These are phyloP conservation scores for Dendrocincla fuliginosa DNA, from an alignment of 2,797 vertebrate genomes.

Conservation along the genomic window DNA sequence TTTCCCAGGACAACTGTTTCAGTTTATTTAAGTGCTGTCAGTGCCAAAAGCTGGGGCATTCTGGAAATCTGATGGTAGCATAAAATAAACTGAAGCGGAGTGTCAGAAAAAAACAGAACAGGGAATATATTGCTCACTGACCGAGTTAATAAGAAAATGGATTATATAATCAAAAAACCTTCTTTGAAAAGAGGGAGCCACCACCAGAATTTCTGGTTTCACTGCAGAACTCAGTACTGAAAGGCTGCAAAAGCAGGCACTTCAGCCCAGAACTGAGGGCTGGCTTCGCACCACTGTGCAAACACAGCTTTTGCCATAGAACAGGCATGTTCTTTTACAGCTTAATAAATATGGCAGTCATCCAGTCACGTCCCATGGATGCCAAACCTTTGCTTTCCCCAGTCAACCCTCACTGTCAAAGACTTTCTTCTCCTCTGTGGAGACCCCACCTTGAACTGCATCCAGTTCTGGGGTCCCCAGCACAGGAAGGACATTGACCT, in stretches of 20 bases:
- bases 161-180: background rate
- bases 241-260: background rate
- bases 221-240: background rate
- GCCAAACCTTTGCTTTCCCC: slow-evolving; percentile 8
- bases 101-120: slow-evolving; percentile 4
- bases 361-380: background rate
- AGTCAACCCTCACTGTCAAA: background rate
- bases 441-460: background rate
- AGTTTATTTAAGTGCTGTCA: slow-evolving; percentile 54
- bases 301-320: slow-evolving; percentile 40
- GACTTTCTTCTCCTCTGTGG: background rate
- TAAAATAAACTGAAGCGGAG: slow-evolving; percentile 42
- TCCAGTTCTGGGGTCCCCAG: background rate
- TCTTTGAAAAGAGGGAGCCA: background rate
- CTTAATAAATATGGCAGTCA: slow-evolving; percentile 46
- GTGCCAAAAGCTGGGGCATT: slow-evolving; percentile 57
- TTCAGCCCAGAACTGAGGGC: background rate
- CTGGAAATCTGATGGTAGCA: slow-evolving; percentile 48
- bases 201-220: background rate
- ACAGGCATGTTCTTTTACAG: slow-evolving; percentile 29
- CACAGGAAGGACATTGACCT: background rate
- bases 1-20: slow-evolving; percentile 63
- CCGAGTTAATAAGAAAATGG: slow-evolving; percentile 5
- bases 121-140: slow-evolving; percentile 23
- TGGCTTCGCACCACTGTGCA: background rate